Evolutionary conservation across 2,888 invertebrate species (phyloP), one percentile per base, ranked within the genome.

Genomic region (Phyllotreta cruciferae): DNA sequence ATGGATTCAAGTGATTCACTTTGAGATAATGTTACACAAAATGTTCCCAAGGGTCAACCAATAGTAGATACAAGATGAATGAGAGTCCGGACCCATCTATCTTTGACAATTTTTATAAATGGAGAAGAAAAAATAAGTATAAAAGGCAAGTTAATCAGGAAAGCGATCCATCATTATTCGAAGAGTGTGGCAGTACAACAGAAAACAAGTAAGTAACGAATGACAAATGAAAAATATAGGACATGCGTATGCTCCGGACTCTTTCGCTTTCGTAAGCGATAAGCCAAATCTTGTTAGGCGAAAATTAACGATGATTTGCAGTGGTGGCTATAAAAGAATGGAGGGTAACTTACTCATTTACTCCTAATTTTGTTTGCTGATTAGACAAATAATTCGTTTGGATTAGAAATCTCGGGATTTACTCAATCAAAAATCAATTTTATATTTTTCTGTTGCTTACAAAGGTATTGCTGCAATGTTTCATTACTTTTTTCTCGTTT

Each of bases 161-260:
- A 72, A 70, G 71, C 70, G 71, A 77, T 77, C 71, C 73, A 77
- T 77, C 76, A 77, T 75, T 73, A 70, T 49, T 62, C 60, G 62
- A 58, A 58, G 58, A 61, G 37, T 61, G 62, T 52, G 37, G 11
- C 52, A 37, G 37, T 52, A 13, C 13, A 62, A 62, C 57, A 63
- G 53, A 68, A 60, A 56, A 58, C 56, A 62, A 55, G 64, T 66
- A 66, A 65, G 56, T 63, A 68, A 71, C 70, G 70, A 70, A 74
- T 79, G 78, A 78, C 77, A 78, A 77, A 78, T 77, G 77, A 72
- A 75, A 72, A 73, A 70, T 74, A 73, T 73, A 71, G 72, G 71
- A 73, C 75, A 74, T 76, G 74, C 75, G 73, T 75, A 63, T 10
- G 53, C 36, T 39, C 11, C 1, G 3, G 13, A 13, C n/a, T 10